A percentile compares a stretch with the other conserved stretches of the same genome.
Conservation (phyloP, 1,140 invertebrate genomes). For the Anagrus nilaparvatae region DNA sequence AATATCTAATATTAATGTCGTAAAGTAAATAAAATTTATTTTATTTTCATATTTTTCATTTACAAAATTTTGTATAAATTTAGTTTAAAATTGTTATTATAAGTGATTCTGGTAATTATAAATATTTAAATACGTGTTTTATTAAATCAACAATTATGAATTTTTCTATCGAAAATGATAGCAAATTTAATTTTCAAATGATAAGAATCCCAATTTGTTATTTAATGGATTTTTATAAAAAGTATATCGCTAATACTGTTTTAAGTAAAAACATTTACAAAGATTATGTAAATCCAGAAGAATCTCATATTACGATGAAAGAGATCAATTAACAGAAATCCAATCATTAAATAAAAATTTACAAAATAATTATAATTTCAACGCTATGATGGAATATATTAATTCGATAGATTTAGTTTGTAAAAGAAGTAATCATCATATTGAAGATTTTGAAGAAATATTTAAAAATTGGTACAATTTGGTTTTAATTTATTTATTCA, state of each 20-base stretch:
- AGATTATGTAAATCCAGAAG: constrained; percentile 8
- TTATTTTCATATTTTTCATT: too few species aligned
- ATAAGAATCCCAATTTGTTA: constrained; percentile 26
- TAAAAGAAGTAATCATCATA: constrained; percentile 19
- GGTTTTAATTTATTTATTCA: neutral
- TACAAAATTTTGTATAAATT: too few species aligned
- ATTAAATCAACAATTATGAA: constrained; percentile 3
- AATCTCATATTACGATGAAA: constrained; percentile 8
- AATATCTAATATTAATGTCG: too few species aligned
- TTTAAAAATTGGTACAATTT: constrained; percentile 28
- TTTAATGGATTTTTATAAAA: constrained; percentile 27
- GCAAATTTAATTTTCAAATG: constrained; percentile 21
- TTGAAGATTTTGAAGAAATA: constrained; percentile 21
- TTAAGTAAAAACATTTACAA: constrained; percentile 16
- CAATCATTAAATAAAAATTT: too few species aligned
- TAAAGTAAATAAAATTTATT: too few species aligned
- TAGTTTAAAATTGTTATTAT: constrained; percentile 29
- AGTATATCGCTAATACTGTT: constrained; percentile 15
- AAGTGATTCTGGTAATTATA: constrained; percentile 23
- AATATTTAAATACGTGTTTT: constrained; percentile 10
- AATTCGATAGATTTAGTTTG: constrained; percentile 14
- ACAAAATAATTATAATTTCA: too few species aligned
- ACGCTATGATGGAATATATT: too few species aligned
- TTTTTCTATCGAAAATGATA: neutral
- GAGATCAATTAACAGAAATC: neutral